A percentile compares a stretch with the other conserved stretches of the same genome.
Conservation (phyloP, 2,113 vertebrate species). For the Brienomyrus longianalis region DNA sequence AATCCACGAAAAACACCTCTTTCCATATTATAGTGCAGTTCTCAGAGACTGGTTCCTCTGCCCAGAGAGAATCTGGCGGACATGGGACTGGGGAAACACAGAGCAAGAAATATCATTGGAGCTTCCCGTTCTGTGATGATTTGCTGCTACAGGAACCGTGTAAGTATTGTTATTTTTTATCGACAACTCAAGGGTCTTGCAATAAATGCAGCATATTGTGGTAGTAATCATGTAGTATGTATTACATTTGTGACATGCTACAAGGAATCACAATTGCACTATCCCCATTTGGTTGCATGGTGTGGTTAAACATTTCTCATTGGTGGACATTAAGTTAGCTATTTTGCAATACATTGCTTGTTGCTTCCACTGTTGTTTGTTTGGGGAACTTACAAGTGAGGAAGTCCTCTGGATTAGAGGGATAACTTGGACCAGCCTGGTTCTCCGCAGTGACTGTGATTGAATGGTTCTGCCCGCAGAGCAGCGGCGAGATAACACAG, state of each 20-base stretch:
- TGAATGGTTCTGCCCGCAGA: constrained; percentile 67
- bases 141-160: background rate
- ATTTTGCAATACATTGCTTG: background rate
- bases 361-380: background rate
- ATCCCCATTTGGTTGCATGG: background rate
- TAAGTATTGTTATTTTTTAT: background rate
- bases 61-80: constrained; percentile 61
- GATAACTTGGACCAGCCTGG: constrained; percentile 68
- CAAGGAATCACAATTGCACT: background rate
- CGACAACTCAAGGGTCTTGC: background rate
- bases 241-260: background rate
- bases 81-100: constrained; percentile 67
- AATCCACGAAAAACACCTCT: constrained; percentile 54
- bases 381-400: constrained; percentile 64
- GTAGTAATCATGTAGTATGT: background rate
- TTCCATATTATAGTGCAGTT: constrained; percentile 74
- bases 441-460: constrained; percentile 69
- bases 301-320: background rate
- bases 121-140: background rate
- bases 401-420: constrained; percentile 56
- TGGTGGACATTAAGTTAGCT: background rate
- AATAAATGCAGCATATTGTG: background rate
- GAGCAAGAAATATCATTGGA: background rate
- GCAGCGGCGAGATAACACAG: constrained; percentile 64
- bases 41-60: constrained; percentile 62